These are phyloP conservation scores for Nephrotoma appendiculata DNA, from an alignment of 2,888 invertebrate genomes.

Conservation along the genomic window DNA sequence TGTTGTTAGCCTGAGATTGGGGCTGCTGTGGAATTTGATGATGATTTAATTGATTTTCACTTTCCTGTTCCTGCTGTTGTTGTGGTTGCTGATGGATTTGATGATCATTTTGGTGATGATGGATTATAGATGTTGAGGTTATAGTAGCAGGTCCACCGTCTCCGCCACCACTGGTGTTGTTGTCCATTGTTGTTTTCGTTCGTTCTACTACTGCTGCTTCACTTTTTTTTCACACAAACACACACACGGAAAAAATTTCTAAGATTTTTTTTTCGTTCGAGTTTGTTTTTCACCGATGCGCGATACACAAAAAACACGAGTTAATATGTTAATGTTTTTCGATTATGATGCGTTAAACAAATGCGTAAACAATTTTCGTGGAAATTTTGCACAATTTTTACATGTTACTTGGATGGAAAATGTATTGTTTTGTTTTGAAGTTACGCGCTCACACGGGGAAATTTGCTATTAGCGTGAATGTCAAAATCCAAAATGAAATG, in stretches of 20 bases:
- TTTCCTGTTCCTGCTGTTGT: constrained; percentile 6
- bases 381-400: neutral
- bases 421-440: neutral
- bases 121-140: constrained; percentile 1
- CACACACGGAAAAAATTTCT: neutral
- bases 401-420: neutral
- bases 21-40: constrained; percentile 6
- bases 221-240: neutral
- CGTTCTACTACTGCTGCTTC: constrained; percentile 2
- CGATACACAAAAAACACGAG: neutral
- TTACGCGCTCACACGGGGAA: neutral
- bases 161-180: neutral
- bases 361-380: neutral
- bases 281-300: neutral
- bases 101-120: constrained; percentile 4
- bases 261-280: neutral
- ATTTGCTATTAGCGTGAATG: neutral
- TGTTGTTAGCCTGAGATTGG: neutral
- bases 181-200: constrained; percentile 3
- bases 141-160: neutral
- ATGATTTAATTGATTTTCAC: neutral
- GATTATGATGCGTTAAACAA: neutral
- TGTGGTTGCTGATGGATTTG: constrained; percentile 5
- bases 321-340: neutral
- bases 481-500: neutral